These are phyloP conservation scores for Nesidiocoris tenuis DNA, from an alignment of 2,888 invertebrate genomes.

Conservation along the genomic window DNA sequence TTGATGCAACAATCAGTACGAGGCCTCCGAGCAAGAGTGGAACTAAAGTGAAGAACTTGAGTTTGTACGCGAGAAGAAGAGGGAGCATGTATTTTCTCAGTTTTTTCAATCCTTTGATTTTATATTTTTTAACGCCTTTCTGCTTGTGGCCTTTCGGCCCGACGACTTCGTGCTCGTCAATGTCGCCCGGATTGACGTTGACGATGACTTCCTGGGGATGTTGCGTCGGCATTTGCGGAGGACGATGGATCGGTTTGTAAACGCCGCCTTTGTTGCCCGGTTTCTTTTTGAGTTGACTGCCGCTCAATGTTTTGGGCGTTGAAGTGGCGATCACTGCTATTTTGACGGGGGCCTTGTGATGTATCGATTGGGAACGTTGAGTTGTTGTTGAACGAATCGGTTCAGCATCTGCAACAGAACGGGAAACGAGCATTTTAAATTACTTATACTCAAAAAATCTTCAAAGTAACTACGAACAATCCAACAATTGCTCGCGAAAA, in stretches of 20 bases:
- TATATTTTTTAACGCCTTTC: conserved; percentile 42
- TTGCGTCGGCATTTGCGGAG: neutral
- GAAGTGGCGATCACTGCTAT: conserved; percentile 17
- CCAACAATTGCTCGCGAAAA: no score
- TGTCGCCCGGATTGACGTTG: neutral
- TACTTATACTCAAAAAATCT: no score
- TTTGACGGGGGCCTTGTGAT: conserved; percentile 35
- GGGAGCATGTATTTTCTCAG: conserved; percentile 67
- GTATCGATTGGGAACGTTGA: conserved; percentile 29
- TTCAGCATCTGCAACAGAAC: conserved; percentile 29
- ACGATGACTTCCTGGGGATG: conserved; percentile 14
- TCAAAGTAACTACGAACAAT: no score
- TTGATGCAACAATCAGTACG: conserved; percentile 71
- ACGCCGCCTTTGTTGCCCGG: neutral
- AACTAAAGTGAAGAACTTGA: conserved; percentile 71
- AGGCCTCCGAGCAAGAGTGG: conserved; percentile 72
- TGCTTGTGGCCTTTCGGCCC: conserved; percentile 29
- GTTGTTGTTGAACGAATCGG: conserved; percentile 13
- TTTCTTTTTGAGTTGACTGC: conserved; percentile 10
- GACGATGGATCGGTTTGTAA: neutral
- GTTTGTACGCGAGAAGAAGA: conserved; percentile 75
- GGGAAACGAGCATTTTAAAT: no score
- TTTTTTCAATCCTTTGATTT: conserved; percentile 51
- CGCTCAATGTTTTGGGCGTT: neutral
- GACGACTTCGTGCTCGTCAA: neutral